Evolutionary conservation across 2,888 invertebrate genomes (phyloP), one percentile per base, ranked within the genome.

Genomic region (Limenitis camilla): DNA sequence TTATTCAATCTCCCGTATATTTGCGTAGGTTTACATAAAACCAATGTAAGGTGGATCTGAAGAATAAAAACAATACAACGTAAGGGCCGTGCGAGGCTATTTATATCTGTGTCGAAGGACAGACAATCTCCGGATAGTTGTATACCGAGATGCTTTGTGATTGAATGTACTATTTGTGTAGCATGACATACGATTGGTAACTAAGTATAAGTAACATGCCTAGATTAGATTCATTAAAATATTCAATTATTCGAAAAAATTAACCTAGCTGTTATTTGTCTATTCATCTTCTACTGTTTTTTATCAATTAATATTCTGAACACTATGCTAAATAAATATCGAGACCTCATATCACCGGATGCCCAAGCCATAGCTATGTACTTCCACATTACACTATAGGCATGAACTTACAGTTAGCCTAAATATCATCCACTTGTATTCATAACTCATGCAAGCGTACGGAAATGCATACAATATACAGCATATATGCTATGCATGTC

Each of bases 71-170:
- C 68, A 70, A 67, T 69, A 68, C 66, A 64, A 59, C 60, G 74
- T 69, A 69, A 76, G 72, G 71, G 68, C 67, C 64, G 61, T 67
- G 60, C 65, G 68, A 70, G 69, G 72, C 69, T 82, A 81, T 81
- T 82, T 79, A 79, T 78, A 76, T 66, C 65, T 58, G 61, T 49
- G 32, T 44, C 64, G 81, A 86, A 86, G 86, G 85, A 82, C 85
- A 76, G 58, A 81, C 85, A 85, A 80, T 85, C 86, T 70, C 85
- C 45, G 38, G 35, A 49, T 45, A 32, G 52, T 47, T 39, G 40
- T 49, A 43, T 42, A 29, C 54, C 46, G 51, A 52, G 58, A 56
- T 55, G 52, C 50, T 57, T 55, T 53, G 59, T 43, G 39, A 59
- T 53, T 55, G 41, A 50, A 57, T 52, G 41, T 49, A 42, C 39